Evolutionary conservation across 1,140 invertebrate genomes (phyloP), one percentile per base, ranked within the genome.

Genomic region (Polyergus mexicanus): DNA sequence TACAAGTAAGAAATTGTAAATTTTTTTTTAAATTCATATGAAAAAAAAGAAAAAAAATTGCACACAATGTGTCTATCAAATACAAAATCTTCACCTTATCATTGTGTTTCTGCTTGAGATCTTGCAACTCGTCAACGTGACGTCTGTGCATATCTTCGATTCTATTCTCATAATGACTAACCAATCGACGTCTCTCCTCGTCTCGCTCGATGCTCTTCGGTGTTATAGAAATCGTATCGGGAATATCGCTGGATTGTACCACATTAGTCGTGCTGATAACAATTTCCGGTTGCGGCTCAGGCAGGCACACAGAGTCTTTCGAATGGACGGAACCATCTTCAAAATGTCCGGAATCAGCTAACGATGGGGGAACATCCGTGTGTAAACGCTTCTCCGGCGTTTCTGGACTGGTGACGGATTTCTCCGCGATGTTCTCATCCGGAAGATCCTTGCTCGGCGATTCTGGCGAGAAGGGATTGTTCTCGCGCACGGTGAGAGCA

Each of bases 261-360:
- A 60, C 63, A 22, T 16, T 75, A 76, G 95, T 89, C 88, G 95
- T 94, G 47, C 95, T 95, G 76, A 95, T 95, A 56, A 96, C 47
- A 93, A 95, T 44, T 95, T 96, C 89, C 96, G 96, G 88, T 96
- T 95, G 54, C 93, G 95, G 56, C 94, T 96, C 88, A 92, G 94
- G 78, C 8, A 90, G 44, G 63, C 71, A 92, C 47, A 96, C 94
- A n/a, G 97, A 97, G 88, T 97, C 97, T 94, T 97, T 97, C 44
- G 97, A 97, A 93, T 97, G 96, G 86, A 97, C 94, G 62, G 97
- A 97, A 60, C 97, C 97, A 94, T 98, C 97, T 93, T 98, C 98
- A 94, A 97, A 98, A 94, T 98, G 97, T 10, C 98, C 98, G 4
- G 98, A 98, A 94, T 98, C 98, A 22, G 97, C 97, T 89, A 97